These are phyloP conservation scores for Prorops nasuta DNA, from an alignment of 1,140 invertebrate genomes.

Conservation along the genomic window DNA sequence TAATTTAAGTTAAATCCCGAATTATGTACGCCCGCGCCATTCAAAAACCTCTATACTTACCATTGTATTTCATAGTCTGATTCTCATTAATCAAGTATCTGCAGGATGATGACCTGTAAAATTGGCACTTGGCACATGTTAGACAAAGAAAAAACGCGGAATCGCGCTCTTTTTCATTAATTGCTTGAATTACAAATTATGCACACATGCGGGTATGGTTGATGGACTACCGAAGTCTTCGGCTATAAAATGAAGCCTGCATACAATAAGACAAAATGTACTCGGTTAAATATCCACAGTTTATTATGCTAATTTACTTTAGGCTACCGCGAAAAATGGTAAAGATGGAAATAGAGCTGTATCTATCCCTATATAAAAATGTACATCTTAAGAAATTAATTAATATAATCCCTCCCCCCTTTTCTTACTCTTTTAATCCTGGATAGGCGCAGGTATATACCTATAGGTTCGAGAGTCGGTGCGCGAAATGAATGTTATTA, in stretches of 20 bases:
- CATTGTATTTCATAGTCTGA: too few species aligned
- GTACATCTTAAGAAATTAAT: slow-evolving; percentile 42
- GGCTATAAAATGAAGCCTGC: too few species aligned
- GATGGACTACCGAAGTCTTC: too few species aligned
- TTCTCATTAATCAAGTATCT: slow-evolving; percentile 33
- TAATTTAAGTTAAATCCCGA: too few species aligned
- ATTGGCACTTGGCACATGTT: slow-evolving; percentile 23
- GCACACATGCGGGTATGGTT: too few species aligned
- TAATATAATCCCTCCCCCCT: slow-evolving; percentile 34
- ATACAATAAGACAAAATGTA: too few species aligned
- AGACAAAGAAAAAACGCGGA: slow-evolving; percentile 16
- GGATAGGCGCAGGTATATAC: slow-evolving; percentile 21
- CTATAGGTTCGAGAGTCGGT: slow-evolving; percentile 21
- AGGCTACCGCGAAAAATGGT: too few species aligned
- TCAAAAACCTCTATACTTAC: too few species aligned
- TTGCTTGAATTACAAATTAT: too few species aligned
- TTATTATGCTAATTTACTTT: too few species aligned
- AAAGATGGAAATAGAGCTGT: slow-evolving; percentile 2
- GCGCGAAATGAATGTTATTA: slow-evolving; percentile 34
- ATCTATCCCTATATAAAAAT: slow-evolving; percentile 28
- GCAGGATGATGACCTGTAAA: slow-evolving; percentile 34
- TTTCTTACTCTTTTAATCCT: slow-evolving; percentile 10
- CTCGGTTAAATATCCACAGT: too few species aligned
- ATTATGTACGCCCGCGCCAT: too few species aligned
- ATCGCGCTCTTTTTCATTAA: slow-evolving; percentile 6